Evolutionary conservation across 2,113 vertebrate genomes (phyloP).

Genomic region (Baryphthengus martii): DNA sequence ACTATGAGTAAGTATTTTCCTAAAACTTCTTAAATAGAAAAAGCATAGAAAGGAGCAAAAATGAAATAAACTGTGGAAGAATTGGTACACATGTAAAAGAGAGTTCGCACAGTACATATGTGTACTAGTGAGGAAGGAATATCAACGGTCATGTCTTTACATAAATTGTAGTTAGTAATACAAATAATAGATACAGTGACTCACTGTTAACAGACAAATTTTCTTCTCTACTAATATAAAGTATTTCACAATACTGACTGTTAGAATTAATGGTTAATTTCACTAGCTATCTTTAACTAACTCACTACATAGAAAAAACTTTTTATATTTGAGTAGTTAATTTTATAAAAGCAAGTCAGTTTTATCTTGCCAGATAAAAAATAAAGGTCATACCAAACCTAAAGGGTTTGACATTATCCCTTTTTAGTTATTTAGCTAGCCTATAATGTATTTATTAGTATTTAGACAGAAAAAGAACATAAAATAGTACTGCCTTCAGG

Average conservation of each 20-base stretch:
- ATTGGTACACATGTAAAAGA: neutral
- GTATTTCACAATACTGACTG: neutral
- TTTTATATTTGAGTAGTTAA: neutral
- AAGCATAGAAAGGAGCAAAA: neutral
- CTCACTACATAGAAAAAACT: neutral
- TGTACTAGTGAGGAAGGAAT: neutral
- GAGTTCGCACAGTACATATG: fast-evolving
- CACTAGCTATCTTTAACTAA: neutral
- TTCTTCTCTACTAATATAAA: neutral
- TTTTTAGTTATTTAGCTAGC: neutral
- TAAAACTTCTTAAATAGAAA: neutral
- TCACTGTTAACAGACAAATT: neutral
- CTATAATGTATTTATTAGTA: neutral
- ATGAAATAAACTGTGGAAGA: neutral
- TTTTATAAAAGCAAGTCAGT: neutral
- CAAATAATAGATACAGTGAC: neutral
- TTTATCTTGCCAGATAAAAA: neutral
- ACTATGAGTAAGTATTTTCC: neutral
- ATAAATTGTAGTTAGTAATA: neutral
- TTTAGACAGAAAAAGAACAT: neutral
- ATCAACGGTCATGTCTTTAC: neutral
- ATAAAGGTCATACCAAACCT: neutral
- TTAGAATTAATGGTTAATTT: neutral
- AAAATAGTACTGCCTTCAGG: neutral
- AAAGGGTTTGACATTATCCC: neutral